Conservation (phyloP, 2,888 invertebrate species). For the Hypercompe scribonia region DNA sequence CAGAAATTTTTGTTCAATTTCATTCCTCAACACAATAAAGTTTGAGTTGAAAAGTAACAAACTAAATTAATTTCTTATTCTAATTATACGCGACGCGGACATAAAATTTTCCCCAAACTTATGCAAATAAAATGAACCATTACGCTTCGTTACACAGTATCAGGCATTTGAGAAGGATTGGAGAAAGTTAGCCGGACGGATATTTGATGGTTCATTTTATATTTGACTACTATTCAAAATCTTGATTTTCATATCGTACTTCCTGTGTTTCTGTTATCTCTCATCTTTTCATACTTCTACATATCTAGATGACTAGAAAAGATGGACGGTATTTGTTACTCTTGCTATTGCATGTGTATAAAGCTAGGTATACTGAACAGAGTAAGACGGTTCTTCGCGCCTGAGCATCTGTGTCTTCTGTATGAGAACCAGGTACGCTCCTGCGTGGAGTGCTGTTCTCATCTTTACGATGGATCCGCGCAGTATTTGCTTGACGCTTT, state of each 20-base stretch:
- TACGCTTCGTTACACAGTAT: constrained; percentile 81
- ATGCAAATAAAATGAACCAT: constrained; percentile 82
- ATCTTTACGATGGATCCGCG: too few species aligned
- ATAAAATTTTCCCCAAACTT: constrained; percentile 78
- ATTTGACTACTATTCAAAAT: constrained; percentile 24
- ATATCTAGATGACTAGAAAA: not conserved
- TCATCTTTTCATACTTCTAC: not conserved
- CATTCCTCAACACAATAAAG: constrained; percentile 30
- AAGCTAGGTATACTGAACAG: too few species aligned
- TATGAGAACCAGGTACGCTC: too few species aligned
- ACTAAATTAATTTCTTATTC: constrained; percentile 57
- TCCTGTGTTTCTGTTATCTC: not conserved
- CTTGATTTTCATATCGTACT: not conserved
- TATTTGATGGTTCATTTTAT: constrained; percentile 70
- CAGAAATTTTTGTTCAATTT: not conserved
- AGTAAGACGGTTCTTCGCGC: too few species aligned
- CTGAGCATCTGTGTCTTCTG: too few species aligned
- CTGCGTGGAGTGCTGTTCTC: too few species aligned
- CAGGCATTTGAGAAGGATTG: constrained; percentile 73
- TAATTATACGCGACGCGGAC: constrained; percentile 69
- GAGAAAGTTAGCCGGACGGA: constrained; percentile 66
- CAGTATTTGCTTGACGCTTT: too few species aligned
- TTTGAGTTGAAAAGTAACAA: constrained; percentile 47
- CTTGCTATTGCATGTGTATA: too few species aligned
- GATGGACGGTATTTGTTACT: too few species aligned